Conservation (phyloP, 2,797 vertebrate species). For the Threskiornis aethiopicus region DNA sequence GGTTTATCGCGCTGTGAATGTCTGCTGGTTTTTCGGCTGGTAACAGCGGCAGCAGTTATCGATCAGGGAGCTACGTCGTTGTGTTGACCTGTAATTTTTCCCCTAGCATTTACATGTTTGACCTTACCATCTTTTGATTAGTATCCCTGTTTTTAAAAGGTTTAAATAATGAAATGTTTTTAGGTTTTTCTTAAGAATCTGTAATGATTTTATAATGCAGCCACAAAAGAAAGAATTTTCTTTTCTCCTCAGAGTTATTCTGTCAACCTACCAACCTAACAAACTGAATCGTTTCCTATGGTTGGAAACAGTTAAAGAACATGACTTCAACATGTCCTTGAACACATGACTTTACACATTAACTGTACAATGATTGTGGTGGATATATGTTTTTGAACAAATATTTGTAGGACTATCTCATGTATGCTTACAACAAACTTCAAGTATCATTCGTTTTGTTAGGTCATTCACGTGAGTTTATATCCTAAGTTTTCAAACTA, state of each 20-base stretch:
- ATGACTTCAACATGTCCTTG: neutral
- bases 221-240: neutral
- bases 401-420: neutral
- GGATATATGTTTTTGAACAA: neutral
- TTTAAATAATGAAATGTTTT: neutral
- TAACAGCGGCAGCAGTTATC: neutral
- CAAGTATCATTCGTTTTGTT: neutral
- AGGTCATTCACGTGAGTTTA: neutral
- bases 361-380: neutral
- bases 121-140: neutral
- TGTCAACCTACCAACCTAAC: neutral
- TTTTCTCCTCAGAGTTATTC: neutral
- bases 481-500: neutral
- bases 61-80: neutral
- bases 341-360: neutral
- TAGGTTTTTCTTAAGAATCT: neutral
- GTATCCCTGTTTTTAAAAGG: neutral
- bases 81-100: neutral
- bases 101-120: neutral
- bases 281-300: neutral
- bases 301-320: neutral
- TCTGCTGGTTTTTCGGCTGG: neutral
- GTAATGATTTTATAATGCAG: neutral
- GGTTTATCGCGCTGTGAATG: neutral
- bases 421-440: neutral